Evolutionary conservation across 2,888 invertebrate species (phyloP).

Genomic region (Strigamia crassipes): DNA sequence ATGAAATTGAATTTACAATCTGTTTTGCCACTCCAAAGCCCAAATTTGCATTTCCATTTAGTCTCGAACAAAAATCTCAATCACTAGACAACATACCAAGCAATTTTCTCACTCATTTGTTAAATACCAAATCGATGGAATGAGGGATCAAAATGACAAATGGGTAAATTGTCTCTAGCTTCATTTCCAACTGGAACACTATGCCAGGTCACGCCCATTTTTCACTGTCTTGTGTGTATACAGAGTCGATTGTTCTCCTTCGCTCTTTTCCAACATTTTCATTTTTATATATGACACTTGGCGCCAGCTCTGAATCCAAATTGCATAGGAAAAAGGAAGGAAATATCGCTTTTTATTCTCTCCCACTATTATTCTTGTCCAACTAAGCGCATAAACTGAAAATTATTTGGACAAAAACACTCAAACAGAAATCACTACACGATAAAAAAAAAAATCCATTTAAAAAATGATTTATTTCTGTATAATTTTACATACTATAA

Average conservation of each 20-base stretch:
- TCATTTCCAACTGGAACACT: conserved; percentile 35
- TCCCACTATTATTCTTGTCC: conserved; percentile 18
- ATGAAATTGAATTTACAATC: background rate
- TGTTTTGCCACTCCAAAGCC: too few species aligned
- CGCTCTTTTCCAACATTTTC: conserved; percentile 18
- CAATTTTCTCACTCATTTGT: too few species aligned
- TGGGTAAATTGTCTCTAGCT: conserved; percentile 23
- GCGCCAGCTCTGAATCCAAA: conserved; percentile 37
- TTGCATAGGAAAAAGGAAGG: conserved; percentile 40
- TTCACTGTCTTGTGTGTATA: conserved; percentile 39
- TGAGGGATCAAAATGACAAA: background rate
- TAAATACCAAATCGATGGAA: background rate
- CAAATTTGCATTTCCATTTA: too few species aligned
- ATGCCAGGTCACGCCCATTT: conserved; percentile 37
- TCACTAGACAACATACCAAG: background rate
- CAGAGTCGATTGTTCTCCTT: background rate
- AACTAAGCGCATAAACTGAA: conserved; percentile 35
- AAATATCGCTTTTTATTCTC: conserved; percentile 42
- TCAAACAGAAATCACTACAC: conserved; percentile 11
- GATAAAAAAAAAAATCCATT: background rate
- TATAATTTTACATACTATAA: background rate
- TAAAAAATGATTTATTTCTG: background rate
- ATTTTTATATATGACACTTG: conserved; percentile 34
- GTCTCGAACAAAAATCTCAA: too few species aligned
- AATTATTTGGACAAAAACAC: conserved; percentile 35